Conservation (phyloP, 1,140 invertebrate species). For the Drosophila pruinosa region DNA sequence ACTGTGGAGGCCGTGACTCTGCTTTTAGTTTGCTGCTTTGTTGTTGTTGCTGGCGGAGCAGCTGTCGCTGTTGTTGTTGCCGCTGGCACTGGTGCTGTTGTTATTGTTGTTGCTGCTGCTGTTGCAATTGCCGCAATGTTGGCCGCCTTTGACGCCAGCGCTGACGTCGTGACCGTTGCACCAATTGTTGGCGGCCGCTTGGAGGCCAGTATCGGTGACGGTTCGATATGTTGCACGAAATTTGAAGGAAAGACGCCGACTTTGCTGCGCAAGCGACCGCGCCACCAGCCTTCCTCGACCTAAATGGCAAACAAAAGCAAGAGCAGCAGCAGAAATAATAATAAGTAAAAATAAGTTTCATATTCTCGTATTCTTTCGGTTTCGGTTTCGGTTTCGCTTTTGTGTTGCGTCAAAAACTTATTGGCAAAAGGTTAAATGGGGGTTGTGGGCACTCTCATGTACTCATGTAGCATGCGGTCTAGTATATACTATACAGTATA, state of each 20-base stretch:
- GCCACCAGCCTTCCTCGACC: slow-evolving; percentile 94
- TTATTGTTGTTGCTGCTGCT: slow-evolving; percentile 1
- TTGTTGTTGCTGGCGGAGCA: slow-evolving; percentile 22
- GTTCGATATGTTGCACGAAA: slow-evolving; percentile 91
- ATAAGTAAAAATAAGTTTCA: slow-evolving; percentile 20
- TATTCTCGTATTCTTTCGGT: slow-evolving; percentile 4
- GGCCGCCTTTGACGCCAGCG: slow-evolving; percentile 47
- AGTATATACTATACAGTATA: too few species aligned
- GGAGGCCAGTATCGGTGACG: slow-evolving; percentile 77
- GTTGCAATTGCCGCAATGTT: slow-evolving; percentile 29
- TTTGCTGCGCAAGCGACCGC: slow-evolving; percentile 89
- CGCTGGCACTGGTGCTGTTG: slow-evolving; percentile 28
- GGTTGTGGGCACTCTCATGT: background rate
- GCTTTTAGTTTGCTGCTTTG: slow-evolving; percentile 63
- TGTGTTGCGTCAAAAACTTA: slow-evolving; percentile 40
- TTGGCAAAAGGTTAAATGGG: slow-evolving; percentile 72
- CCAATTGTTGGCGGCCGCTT: slow-evolving; percentile 75
- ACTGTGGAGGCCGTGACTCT: slow-evolving; percentile 52
- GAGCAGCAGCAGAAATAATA: slow-evolving; percentile 39
- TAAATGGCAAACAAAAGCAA: slow-evolving; percentile 63
- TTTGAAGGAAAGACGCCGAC: slow-evolving; percentile 96
- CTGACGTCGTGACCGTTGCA: slow-evolving; percentile 58
- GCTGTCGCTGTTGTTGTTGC: slow-evolving; percentile 26
- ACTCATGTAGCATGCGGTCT: slow-evolving; percentile 18
- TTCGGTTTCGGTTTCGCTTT: slow-evolving; percentile 18